These are phyloP conservation scores for Alectura lathami DNA, from an alignment of 2,113 vertebrate species.

Conservation along the genomic window DNA sequence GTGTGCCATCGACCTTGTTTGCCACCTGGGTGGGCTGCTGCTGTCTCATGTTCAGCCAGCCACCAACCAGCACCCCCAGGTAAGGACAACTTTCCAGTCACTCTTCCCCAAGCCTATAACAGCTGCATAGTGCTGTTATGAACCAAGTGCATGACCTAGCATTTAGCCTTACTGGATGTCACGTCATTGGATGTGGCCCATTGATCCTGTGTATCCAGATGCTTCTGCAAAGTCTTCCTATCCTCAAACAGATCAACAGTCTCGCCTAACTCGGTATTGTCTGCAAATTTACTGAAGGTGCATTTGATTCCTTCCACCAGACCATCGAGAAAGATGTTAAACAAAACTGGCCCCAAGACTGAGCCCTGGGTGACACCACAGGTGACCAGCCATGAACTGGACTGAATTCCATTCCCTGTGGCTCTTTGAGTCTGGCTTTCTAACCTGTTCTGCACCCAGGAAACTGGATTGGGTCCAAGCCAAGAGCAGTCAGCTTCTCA, in stretches of 20 bases:
- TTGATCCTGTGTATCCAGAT: neutral
- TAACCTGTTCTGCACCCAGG: too few relatives aligned
- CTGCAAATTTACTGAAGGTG: neutral
- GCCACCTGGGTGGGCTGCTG: neutral
- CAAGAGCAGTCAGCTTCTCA: too few relatives aligned
- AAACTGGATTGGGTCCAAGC: too few relatives aligned
- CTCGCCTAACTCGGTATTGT: neutral
- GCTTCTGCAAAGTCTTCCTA: neutral
- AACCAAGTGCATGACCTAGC: neutral
- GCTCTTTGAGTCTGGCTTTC: too few relatives aligned
- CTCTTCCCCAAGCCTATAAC: neutral
- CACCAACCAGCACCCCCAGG: neutral
- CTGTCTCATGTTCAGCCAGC: neutral
- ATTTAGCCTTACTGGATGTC: neutral
- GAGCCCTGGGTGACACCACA: neutral
- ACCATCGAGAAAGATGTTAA: neutral
- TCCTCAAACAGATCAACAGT: neutral
- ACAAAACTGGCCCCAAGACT: neutral
- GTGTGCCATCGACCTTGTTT: neutral
- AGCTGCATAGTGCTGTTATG: neutral
- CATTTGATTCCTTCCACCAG: neutral
- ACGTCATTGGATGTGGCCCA: neutral
- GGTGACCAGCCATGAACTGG: neutral
- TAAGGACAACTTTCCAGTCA: neutral
- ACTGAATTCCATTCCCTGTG: too few relatives aligned